Conservation (phyloP, 2,888 invertebrate species). For the Spilosoma lubricipeda region DNA sequence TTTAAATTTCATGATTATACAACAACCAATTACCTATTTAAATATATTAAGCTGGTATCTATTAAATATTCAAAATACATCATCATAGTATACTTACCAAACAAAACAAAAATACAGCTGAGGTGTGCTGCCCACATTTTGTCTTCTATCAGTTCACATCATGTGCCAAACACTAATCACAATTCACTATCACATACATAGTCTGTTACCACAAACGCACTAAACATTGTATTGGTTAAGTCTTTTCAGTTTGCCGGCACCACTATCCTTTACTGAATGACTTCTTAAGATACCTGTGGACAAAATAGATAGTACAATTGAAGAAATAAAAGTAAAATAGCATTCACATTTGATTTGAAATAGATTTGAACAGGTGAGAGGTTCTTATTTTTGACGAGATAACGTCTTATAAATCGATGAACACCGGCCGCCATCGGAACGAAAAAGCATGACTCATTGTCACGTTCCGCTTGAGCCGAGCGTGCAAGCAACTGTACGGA, state of each 20-base stretch:
- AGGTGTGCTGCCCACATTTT: slow-evolving; percentile 82
- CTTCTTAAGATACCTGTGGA: slow-evolving; percentile 32
- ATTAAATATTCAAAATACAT: neutral
- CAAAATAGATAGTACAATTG: slow-evolving; percentile 5
- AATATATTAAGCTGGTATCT: neutral
- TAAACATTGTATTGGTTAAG: slow-evolving; percentile 39
- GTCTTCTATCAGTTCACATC: slow-evolving; percentile 72
- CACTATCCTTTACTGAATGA: neutral
- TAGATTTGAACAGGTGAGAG: neutral
- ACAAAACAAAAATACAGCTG: slow-evolving; percentile 81
- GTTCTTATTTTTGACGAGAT: too few relatives aligned
- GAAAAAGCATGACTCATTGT: too few relatives aligned
- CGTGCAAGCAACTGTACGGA: too few relatives aligned
- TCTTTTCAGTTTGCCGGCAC: neutral
- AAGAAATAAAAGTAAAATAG: neutral
- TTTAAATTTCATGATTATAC: too few relatives aligned
- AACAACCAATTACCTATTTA: neutral
- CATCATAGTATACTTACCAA: slow-evolving; percentile 70
- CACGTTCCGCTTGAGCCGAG: too few relatives aligned
- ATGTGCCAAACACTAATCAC: slow-evolving; percentile 68
- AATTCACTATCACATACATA: slow-evolving; percentile 51
- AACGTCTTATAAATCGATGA: too few relatives aligned
- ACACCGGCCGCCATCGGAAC: too few relatives aligned
- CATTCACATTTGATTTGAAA: neutral
- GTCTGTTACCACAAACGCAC: slow-evolving; percentile 16